Evolutionary conservation across 2,888 invertebrate species (phyloP), one percentile per base, ranked within the genome.

Genomic region (Anthophora plumipes): DNA sequence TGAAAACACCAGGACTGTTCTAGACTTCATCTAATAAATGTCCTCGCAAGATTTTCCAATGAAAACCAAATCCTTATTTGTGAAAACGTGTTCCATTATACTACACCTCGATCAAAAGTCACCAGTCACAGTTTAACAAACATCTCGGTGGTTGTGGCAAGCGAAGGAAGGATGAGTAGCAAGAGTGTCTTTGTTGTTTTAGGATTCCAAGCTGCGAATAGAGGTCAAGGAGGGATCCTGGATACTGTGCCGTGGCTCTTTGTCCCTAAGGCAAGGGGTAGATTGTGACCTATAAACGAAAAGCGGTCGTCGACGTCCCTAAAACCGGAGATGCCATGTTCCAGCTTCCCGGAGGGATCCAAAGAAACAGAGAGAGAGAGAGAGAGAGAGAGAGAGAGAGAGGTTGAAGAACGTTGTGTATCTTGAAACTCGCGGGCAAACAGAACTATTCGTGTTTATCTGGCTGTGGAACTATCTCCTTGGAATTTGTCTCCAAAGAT

Each of bases 371-470:
- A 43, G 25, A 46, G 39, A 5, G 46, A 43, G 17, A 14, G 41
- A 20, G n/a, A 41, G 6, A 46, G n/a, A 48, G n/a, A 46, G 22
- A 7, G 31, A 14, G 46, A 50, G 3, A 14, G 22, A 14, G 59
- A n/a, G 43, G 39, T 4, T n/a, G n/a, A 22, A n/a, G 63, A 43
- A 52, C 20, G n/a, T 55, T 52, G 64, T 64, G 57, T 72, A 71
- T 61, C 71, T 76, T 61, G 82, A 82, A 86, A 88, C 84, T 87
- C 79, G 77, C 82, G 74, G 82, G 85, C 89, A 90, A 91, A 90
- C 89, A 90, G 87, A 91, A 89, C 91, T 90, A 91, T 91, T 90
- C 88, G 88, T 89, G 90, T 91, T 90, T 90, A 91, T 90, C 86
- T 82, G 70, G 61, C 71, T 63, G 31, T 31, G 31, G 66, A 85